Conservation (phyloP, 2,797 vertebrate species). For the Hafferia zeledoni region DNA sequence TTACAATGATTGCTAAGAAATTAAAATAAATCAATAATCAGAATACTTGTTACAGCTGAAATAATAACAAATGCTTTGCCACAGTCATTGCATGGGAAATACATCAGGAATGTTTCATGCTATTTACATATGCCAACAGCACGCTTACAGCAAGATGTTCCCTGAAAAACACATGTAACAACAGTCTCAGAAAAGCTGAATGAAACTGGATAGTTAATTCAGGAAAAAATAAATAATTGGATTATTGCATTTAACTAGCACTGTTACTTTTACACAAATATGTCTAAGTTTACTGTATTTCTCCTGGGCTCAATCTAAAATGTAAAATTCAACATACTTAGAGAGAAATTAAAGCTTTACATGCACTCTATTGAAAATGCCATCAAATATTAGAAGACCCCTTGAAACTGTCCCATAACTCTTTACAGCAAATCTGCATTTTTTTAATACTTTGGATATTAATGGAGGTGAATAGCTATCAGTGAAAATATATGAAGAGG, state of each 20-base stretch:
- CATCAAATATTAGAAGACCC: conserved; percentile 7
- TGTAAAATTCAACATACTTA: background rate
- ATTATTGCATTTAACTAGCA: background rate
- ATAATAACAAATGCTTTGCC: background rate
- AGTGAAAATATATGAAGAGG: background rate
- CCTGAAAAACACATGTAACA: background rate
- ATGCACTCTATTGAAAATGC: background rate
- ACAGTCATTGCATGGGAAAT: background rate
- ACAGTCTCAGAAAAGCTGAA: background rate
- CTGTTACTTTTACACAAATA: background rate
- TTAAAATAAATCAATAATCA: background rate
- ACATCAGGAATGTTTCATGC: background rate
- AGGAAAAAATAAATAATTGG: no score
- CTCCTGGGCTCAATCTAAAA: background rate
- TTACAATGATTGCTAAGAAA: background rate
- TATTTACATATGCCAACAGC: background rate
- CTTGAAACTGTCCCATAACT: conserved; percentile 25
- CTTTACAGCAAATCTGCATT: background rate
- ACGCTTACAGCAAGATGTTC: background rate
- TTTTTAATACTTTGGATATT: background rate
- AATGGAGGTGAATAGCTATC: conserved; percentile 21
- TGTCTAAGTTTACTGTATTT: background rate
- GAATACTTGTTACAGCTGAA: background rate
- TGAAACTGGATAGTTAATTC: background rate
- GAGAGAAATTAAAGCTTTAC: background rate